These are phyloP conservation scores for Smittia aterrima DNA, from an alignment of 2,888 invertebrate species.

Conservation along the genomic window DNA sequence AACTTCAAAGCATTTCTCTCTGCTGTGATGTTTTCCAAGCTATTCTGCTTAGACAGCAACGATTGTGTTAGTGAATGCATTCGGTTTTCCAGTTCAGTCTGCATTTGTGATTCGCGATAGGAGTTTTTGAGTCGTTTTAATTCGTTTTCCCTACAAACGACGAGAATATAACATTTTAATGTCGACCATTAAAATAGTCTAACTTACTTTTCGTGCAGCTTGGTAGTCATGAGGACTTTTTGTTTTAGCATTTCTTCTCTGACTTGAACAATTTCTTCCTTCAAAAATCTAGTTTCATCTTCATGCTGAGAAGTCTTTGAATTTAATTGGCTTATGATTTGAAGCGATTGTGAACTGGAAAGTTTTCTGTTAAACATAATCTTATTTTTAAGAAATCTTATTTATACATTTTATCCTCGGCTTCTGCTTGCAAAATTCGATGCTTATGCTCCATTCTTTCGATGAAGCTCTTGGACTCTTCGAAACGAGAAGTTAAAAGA, in stretches of 20 bases:
- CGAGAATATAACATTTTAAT: too few species aligned
- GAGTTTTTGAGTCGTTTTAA: conserved; percentile 59
- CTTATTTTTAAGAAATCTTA: too few species aligned
- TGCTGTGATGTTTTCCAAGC: conserved; percentile 76
- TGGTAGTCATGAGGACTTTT: conserved; percentile 46
- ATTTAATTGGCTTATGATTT: conserved; percentile 1
- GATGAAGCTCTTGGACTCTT: conserved; percentile 42
- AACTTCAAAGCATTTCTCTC: conserved; percentile 82
- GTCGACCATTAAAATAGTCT: not conserved
- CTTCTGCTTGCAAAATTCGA: conserved; percentile 18
- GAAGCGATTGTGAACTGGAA: conserved; percentile 46
- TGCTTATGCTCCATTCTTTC: conserved; percentile 39
- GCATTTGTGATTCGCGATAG: conserved; percentile 49
- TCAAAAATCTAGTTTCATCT: conserved; percentile 50
- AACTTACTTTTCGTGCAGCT: conserved; percentile 48
- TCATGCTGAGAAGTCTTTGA: conserved; percentile 53
- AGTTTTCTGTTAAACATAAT: conserved; percentile 50
- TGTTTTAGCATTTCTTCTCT: conserved; percentile 52
- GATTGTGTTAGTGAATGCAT: conserved; percentile 72
- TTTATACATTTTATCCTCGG: conserved; percentile 28
- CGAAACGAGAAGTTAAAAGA: conserved; percentile 46
- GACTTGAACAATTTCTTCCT: conserved; percentile 52
- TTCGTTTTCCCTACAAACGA: conserved; percentile 55
- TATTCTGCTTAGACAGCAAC: conserved; percentile 79
- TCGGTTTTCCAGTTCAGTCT: conserved; percentile 50